Base-by-base conservation (phyloP, 30 jellyfish, hydroid and myxozoan species). In the Nemopilema nomurai region DNA sequence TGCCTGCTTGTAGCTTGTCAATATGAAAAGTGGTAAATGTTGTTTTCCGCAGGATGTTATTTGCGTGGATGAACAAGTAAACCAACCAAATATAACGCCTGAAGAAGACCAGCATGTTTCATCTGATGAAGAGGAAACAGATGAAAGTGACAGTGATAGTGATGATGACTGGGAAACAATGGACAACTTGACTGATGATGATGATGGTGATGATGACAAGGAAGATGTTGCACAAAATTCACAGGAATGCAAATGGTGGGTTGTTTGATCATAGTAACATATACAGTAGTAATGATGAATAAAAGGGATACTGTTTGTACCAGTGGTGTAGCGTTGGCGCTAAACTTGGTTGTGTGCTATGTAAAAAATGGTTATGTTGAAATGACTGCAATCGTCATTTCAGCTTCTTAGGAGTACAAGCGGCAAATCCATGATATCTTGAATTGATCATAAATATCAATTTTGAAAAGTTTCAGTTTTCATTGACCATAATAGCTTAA, bases 81-180 rank as follows among this genome's bases (percentile, higher is more conserved):
- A 63, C 72, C 57, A 41, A 41, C 57, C 57, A 41, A 41, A 41
- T 13, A 41, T 41, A 41, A 41, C 57, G 57, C 57, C 72, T 63
- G 72, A 63, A 63, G 72, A 63, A 63, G 72, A 63, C 72, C 72
- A 63, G 72, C 72, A 63, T 63, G 72, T 63, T 63, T 63, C 72
- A 63, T 63, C 72, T 63, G 72, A 63, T 63, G 72, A 63, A 63
- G 72, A 63, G 72, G 72, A 63, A 63, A 63, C 72, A 63, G 72
- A 63, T 63, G 72, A 63, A 63, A 63, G 72, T 63, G 72, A 3
- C 72, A 63, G 72, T 63, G 72, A 63, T 24, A 63, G 72, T 63
- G 72, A 63, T 63, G 72, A 63, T 63, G 72, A 63, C 72, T 63
- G 72, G 72, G 72, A 63, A 63, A 63, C 72, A 24, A 63, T 63